phyloP scores from a whole-genome alignment of 37 sponge, comb jelly and placozoan genomes.

The Ianthella basta region DNA sequence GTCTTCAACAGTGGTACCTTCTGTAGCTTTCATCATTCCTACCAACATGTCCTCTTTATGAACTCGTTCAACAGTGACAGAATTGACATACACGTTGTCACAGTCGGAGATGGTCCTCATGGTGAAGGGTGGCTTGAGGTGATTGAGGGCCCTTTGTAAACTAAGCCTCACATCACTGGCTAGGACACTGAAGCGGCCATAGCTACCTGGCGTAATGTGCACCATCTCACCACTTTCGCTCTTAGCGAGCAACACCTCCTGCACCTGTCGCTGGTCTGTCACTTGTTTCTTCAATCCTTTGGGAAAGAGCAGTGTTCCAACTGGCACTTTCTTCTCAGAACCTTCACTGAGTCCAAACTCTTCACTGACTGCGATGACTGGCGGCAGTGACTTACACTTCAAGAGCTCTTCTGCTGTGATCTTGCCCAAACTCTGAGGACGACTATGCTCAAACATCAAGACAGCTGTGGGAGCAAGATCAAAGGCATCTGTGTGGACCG shows the following conservation, averaged over 20 bases:
- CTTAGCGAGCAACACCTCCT: neutral
- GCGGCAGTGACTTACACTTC: neutral
- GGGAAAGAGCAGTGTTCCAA: constrained; percentile 25
- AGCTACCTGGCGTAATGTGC: neutral
- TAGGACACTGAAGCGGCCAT: neutral
- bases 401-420: neutral
- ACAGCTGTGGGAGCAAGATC: neutral
- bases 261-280: neutral
- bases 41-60: neutral
- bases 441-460: too few species aligned
- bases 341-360: neutral
- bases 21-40: constrained; percentile 7
- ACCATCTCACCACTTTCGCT: neutral
- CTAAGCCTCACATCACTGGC: neutral
- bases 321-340: neutral
- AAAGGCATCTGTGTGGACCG: neutral
- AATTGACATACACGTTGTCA: neutral
- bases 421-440: neutral
- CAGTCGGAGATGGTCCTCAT: neutral
- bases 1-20: neutral
- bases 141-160: neutral
- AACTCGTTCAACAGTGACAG: neutral
- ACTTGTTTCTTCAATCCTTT: neutral
- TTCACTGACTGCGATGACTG: neutral
- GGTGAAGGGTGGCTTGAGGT: neutral